Evolutionary conservation across 2,113 vertebrate species (phyloP).

Genomic region (Malurus melanocephalus): DNA sequence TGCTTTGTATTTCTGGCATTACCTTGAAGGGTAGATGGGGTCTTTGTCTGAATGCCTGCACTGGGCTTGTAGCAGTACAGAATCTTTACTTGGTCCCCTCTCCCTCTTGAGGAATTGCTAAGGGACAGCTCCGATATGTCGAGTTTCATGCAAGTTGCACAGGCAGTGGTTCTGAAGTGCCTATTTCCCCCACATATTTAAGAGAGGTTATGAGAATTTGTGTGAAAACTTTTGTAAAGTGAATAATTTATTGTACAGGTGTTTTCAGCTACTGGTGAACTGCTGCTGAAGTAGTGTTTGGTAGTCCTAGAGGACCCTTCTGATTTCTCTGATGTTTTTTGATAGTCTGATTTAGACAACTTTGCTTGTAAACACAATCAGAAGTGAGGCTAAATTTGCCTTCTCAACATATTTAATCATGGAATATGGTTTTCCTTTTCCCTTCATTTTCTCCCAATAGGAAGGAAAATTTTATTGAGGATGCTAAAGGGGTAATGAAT

Average conservation of each 20-base stretch:
- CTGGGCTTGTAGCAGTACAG: background rate
- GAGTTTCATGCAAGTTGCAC: background rate
- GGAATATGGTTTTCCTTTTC: background rate
- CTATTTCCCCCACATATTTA: background rate
- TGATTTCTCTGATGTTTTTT: background rate
- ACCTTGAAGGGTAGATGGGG: background rate
- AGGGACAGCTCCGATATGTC: background rate
- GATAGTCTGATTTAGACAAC: background rate
- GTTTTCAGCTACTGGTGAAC: background rate
- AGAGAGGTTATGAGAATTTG: background rate
- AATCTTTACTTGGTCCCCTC: background rate
- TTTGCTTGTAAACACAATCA: background rate
- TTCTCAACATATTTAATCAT: background rate
- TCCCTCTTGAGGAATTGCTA: background rate
- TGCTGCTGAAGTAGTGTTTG: background rate
- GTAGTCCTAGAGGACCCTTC: background rate
- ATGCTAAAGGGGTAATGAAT: background rate
- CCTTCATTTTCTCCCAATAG: background rate
- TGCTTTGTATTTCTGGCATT: rapidly evolving
- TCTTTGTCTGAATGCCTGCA: background rate
- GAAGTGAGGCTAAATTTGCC: background rate
- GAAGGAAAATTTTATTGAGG: background rate
- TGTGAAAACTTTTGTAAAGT: background rate
- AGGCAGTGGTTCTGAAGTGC: background rate
- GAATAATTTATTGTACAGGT: background rate